Evolutionary conservation across 1,140 invertebrate species (phyloP).

Genomic region (Alviniconcha marisindica): DNA sequence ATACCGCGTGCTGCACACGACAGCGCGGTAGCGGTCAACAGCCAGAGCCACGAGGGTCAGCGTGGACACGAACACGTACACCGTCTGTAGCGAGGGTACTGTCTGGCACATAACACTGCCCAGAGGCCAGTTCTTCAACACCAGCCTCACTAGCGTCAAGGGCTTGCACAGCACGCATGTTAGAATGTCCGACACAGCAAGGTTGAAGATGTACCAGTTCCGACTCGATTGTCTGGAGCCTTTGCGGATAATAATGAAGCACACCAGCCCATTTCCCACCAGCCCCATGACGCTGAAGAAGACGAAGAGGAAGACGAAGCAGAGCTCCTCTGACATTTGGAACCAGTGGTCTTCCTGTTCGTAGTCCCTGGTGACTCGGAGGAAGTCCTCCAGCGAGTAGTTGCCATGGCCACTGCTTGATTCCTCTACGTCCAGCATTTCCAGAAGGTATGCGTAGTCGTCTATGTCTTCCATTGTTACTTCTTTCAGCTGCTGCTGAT

Average conservation of each 20-base stretch:
- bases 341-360: constrained; percentile 49
- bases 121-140: constrained; percentile 74
- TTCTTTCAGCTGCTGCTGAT: too few relatives aligned
- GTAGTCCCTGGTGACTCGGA: constrained; percentile 45
- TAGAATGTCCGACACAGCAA: constrained; percentile 75
- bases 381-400: constrained; percentile 49
- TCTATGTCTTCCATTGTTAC: background rate
- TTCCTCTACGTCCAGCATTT: constrained; percentile 26
- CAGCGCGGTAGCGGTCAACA: constrained; percentile 74
- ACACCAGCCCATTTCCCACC: constrained; percentile 74
- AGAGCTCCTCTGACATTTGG: constrained; percentile 45
- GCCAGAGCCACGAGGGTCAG: constrained; percentile 75
- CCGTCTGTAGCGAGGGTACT: constrained; percentile 71
- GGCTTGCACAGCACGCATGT: constrained; percentile 71
- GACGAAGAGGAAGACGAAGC: constrained; percentile 72
- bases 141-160: constrained; percentile 66
- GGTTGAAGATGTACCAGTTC: constrained; percentile 75
- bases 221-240: constrained; percentile 70
- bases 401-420: constrained; percentile 25
- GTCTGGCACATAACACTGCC: constrained; percentile 71
- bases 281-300: constrained; percentile 74
- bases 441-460: constrained; percentile 22
- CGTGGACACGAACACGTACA: constrained; percentile 76
- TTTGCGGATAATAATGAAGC: constrained; percentile 71
- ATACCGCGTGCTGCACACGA: constrained; percentile 59